Evolutionary conservation across 2,113 vertebrate species (phyloP), one percentile per base, ranked within the genome.

Genomic region (Trochalopteron elliotii): DNA sequence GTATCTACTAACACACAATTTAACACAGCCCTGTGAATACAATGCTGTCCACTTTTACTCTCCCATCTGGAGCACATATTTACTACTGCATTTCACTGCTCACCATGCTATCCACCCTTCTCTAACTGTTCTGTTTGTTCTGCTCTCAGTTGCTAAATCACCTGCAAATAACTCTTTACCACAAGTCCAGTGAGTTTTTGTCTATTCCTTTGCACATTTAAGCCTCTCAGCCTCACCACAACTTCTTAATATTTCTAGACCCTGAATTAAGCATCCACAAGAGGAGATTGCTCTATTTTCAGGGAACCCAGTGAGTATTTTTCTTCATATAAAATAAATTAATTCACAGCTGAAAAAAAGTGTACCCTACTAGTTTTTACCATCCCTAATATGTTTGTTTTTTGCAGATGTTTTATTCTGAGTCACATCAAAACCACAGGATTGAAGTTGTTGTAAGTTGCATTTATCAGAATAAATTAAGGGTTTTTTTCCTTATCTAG

Each of bases 381-480:
- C 60, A 72, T 86, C 68, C 40, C 10, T 68, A 83, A 86, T 56
- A 74, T 15, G 57, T 87, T 68, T 45, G 37, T 83, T 95, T 89
- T 71, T 65, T 95, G 55, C n/a, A 93, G 59, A 87, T 74, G 33
- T 92, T 90, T 92, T 93, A 69, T 64, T 93, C 82, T 85, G 64
- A 96, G 25, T 93, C 83, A 67, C 72, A 86, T 86, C 65, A 95
- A 97, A 97, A 55, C 50, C 56, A 79, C 15, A 37, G 74, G 86
- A 56, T 15, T 76, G 39, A 83, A 89, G 72, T 52, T 94, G 35
- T 87, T 90, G 53, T 68, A 71, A 94, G 20, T 40, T 96, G 35
- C 60, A 94, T 94, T 97, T 92, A 87, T 93, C 82, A 96, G 70
- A 80, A 94, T 76, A 96, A 96, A 96, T 77, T 45, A 92, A 64